Evolutionary conservation across 2,113 vertebrate species (phyloP).

Genomic region (Pedetes capensis): DNA sequence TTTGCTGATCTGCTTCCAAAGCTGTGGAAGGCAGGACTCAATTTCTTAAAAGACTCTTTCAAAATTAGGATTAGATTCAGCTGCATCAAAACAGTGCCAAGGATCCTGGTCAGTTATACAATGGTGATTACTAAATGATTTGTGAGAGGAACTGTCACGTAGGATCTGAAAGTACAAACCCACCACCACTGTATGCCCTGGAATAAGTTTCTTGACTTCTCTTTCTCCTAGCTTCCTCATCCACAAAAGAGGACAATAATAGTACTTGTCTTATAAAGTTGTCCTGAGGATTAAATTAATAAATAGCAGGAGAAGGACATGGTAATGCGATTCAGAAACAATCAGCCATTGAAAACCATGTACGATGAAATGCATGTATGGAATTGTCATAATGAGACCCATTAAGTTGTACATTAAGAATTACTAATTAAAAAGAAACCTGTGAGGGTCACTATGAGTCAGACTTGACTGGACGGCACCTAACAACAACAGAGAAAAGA

Average conservation of each 20-base stretch:
- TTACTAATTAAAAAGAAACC: too few species aligned
- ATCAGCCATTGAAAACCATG: too few species aligned
- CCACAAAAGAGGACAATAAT: neutral
- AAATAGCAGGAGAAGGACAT: neutral
- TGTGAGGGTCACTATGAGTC: too few species aligned
- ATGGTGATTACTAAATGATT: neutral
- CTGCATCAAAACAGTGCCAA: neutral
- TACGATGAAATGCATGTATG: too few species aligned
- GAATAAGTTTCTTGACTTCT: neutral
- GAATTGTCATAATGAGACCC: too few species aligned
- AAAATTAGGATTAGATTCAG: neutral
- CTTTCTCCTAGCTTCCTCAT: neutral
- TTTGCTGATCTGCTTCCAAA: neutral
- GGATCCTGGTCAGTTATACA: neutral
- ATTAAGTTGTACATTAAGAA: too few species aligned
- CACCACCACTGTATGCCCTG: too few species aligned
- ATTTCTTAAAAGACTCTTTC: neutral
- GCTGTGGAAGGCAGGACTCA: neutral
- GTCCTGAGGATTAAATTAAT: neutral
- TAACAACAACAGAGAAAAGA: neutral
- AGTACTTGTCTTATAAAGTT: neutral
- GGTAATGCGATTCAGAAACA: too few species aligned
- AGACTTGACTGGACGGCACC: too few species aligned
- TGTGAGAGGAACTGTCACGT: neutral
- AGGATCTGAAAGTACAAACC: neutral